Base-by-base conservation (phyloP, 2,888 invertebrate genomes). In the Ferdinandea cuprea region DNA sequence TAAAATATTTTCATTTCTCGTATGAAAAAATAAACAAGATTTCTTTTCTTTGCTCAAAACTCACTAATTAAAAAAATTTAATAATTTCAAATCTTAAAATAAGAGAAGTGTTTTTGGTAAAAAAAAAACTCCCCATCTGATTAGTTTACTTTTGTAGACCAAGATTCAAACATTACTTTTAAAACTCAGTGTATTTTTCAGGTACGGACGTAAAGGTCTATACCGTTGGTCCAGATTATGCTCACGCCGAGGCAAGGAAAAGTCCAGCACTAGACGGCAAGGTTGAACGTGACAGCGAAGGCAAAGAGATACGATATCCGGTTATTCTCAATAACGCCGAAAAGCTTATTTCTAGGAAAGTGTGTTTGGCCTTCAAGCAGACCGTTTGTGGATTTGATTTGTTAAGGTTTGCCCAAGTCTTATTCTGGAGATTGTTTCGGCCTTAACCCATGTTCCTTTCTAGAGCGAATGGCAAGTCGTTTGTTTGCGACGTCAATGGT, bases 341-440 rank as follows among this genome's bases (percentile, higher is more conserved):
- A 92, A 99, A 99, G 91, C 92, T 99, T 46, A 99, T 99, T 87
- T 99, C 99, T 1, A 93, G 99, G 85, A 98, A 98, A 92, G 99
- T 99, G 50, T 99, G 99, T 89, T 92, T 97, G 76, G 98, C 98
- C 3, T 98, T 98, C 90, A 97, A 97, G 91, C 99, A 99, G 93
- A 99, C 98, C 7, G 99, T 99, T 6, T 99, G 99, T 90, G 99
- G 99, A 15, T 99, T 99, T 91, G 99, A 99, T 92, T 93, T 99
- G 85, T 92, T 99, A 63, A 94, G 96, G 94, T 95, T 66, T 61
- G 65, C 42, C 0, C 48, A 7, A 13, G 32, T 25, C 58, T 4
- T 46, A 58, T 13, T 13, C 9, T 52, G 46, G 3, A 44, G 8
- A 35, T 5, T 32, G 35, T 5, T 17, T 17, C 2, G 25, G 25